Base-by-base conservation (phyloP, 2,888 invertebrate species). In the Epinotia bilunana region DNA sequence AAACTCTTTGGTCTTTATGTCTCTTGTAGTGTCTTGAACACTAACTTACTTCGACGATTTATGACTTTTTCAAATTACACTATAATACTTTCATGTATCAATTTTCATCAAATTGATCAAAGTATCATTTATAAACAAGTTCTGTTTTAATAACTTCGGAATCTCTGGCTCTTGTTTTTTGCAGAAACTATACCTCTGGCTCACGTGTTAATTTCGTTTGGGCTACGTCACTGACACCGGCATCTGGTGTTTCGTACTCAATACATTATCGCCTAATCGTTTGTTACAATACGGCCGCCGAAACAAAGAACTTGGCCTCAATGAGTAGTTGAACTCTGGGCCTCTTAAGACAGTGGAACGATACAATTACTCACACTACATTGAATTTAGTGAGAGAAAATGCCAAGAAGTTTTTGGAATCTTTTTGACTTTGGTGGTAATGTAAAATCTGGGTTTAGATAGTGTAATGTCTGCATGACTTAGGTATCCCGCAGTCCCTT, bases 301-400 rank as follows among this genome's bases (percentile, higher is more conserved):
- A 79, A 81, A 81, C 83, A 79, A 83, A 83, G 80, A 77, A 78
- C 84, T 77, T 85, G 86, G 84, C 88, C 87, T 80, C 82, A 83
- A 83, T 85, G 81, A 78, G 77, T 79, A 78, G 58, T 76, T 76
- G 73, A 79, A 76, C 73, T 73, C 74, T 64, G 74, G 74, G 67
- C 74, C 70, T 62, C 49, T 72, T 72, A 53, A 61, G 64, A 67
- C 39, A 69, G 46, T 16, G 7, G 49, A 67, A 63, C 67, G 62
- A 63, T 33, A 9, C 55, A 58, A 63, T 49, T 61, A 61, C 39
- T 16, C n/a, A 46, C 53, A 39, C 16, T 49, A 58, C 53, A 33
- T 13, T 43, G 7, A 18, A 12, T 39, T 55, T 49, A 43, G 20
- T 49, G 4, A 49, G 49, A 20, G 71, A 71, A 71, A 71, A 62